A percentile compares a stretch with the other conserved stretches of the same genome.
Conservation (phyloP, 1,140 invertebrate genomes). For the Melanaphis sacchari region DNA sequence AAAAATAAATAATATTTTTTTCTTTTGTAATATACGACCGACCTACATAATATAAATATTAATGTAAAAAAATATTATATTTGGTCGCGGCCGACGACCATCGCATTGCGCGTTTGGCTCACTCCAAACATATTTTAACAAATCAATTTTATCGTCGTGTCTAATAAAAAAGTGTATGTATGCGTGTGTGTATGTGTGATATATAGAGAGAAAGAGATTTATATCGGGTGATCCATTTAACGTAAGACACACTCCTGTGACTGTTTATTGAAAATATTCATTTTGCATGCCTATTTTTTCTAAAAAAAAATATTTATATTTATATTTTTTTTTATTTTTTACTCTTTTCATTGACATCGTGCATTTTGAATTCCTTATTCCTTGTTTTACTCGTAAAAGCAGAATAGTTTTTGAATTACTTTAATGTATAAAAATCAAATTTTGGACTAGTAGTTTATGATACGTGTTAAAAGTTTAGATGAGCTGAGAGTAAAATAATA, state of each 20-base stretch:
- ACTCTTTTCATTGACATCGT: not conserved
- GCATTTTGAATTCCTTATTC: too few relatives aligned
- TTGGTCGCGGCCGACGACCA: not conserved
- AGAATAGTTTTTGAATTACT: not conserved
- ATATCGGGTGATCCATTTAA: not conserved
- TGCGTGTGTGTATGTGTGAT: too few relatives aligned
- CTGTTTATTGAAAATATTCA: not conserved
- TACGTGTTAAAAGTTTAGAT: too few relatives aligned
- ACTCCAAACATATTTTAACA: not conserved
- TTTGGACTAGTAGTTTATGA: not conserved
- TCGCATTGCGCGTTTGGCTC: not conserved
- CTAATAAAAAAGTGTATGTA: not conserved
- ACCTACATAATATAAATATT: constrained; percentile 15
- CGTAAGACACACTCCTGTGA: not conserved
- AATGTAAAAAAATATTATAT: not conserved
- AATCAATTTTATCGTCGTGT: not conserved
- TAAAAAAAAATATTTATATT: not conserved
- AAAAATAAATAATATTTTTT: not conserved
- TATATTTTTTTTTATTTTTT: too few relatives aligned
- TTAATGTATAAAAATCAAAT: not conserved
- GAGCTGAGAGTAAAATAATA: not conserved
- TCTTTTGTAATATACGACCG: not conserved
- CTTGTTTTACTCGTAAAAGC: too few relatives aligned
- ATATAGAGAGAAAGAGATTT: not conserved
- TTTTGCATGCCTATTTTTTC: not conserved